phyloP scores from a whole-genome alignment of 2,888 invertebrate species.

The Andrena chrysosceles region DNA sequence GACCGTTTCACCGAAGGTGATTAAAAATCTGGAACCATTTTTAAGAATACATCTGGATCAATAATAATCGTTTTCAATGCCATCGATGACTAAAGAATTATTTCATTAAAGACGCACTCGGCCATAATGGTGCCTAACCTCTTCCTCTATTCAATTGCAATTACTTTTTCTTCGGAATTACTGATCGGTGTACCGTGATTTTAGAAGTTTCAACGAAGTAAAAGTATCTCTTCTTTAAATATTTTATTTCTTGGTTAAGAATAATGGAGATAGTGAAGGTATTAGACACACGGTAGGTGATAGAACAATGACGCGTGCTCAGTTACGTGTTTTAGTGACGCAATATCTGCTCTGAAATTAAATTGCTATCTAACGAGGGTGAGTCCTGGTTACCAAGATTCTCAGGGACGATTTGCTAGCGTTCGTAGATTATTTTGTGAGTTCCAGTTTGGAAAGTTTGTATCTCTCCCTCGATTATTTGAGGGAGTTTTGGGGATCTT shows the following conservation, averaged over 20 bases:
- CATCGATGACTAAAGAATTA: not conserved
- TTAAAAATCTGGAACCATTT: too few species aligned
- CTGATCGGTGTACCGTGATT: too few species aligned
- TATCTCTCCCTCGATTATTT: constrained; percentile 22
- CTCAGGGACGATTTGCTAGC: not conserved
- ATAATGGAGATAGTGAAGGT: not conserved
- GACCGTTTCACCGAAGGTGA: not conserved
- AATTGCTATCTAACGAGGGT: not conserved
- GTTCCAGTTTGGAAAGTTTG: not conserved
- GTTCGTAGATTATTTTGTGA: constrained; percentile 17
- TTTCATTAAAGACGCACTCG: not conserved
- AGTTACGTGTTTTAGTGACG: not conserved
- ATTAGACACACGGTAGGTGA: not conserved
- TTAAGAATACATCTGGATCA: too few species aligned
- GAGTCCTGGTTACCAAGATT: constrained; percentile 1
- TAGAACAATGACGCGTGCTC: not conserved
- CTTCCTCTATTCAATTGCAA: not conserved
- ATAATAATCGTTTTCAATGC: not conserved
- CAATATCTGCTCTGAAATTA: not conserved
- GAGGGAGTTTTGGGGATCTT: constrained; percentile 14
- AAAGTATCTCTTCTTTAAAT: too few species aligned
- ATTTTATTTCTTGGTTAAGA: not conserved
- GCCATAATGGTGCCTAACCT: not conserved
- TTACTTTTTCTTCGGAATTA: too few species aligned
- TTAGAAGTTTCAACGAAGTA: too few species aligned